These are phyloP conservation scores for Chelon auratus DNA, from an alignment of 2,797 vertebrate genomes.

Conservation along the genomic window DNA sequence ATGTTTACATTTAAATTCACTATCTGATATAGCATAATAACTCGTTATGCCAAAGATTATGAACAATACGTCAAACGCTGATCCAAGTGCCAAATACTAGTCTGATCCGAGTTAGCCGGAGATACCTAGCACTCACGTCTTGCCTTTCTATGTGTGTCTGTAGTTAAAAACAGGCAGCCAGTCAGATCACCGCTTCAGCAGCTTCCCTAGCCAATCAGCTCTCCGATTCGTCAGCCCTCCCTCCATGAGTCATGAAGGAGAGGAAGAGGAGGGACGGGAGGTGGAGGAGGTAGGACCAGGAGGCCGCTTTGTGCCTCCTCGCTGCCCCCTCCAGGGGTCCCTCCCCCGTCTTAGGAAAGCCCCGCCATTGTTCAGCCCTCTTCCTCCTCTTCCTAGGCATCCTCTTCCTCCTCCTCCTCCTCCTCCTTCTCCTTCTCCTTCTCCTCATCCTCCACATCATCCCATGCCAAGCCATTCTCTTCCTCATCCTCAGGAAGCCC, in stretches of 20 bases:
- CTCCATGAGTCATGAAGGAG: conserved; percentile 47
- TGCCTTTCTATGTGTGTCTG: conserved; percentile 58
- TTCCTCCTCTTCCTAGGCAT: conserved; percentile 62
- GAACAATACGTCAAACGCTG: no score
- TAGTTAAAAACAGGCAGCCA: conserved; percentile 70
- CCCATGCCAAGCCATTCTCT: conserved; percentile 68
- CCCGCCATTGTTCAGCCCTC: conserved; percentile 82
- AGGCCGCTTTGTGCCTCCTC: conserved; percentile 79
- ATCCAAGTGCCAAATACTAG: not conserved
- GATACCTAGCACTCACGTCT: conserved; percentile 19
- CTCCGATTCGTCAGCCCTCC: conserved; percentile 63
- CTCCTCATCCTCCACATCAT: conserved; percentile 68
- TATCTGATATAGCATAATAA: no score
- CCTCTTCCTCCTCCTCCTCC: conserved; percentile 52
- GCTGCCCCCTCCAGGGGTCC: conserved; percentile 90
- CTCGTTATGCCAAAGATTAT: no score
- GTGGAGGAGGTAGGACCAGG: conserved; percentile 64
- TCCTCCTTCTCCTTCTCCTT: conserved; percentile 50
- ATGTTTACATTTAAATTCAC: no score
- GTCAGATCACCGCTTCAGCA: conserved; percentile 66
- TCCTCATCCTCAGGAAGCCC: conserved; percentile 69
- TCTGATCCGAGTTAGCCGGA: conserved; percentile 10
- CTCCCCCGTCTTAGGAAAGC: conserved; percentile 87
- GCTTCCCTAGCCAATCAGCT: conserved; percentile 68
- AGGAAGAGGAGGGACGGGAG: conserved; percentile 61